Evolutionary conservation across 2,113 vertebrate genomes (phyloP), one percentile per base, ranked within the genome.

Genomic region (Indri indri): DNA sequence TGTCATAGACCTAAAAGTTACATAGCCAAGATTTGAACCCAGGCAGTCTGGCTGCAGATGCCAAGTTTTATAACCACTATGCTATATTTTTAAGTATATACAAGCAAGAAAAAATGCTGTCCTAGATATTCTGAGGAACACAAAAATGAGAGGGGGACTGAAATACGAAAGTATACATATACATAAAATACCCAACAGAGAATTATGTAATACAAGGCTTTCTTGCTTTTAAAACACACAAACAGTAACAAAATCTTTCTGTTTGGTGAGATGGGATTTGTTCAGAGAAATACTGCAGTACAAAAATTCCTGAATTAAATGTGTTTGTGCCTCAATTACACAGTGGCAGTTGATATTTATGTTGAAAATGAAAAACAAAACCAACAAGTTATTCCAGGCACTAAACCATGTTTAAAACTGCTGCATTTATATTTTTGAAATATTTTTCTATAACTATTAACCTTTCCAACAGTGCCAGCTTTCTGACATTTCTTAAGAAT

Each of bases 221-320:
- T 96, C 84, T 96, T 0, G 0, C 80, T 97, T 94, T 93, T 95
- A 92, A 96, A 89, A 92, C 71, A 94, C 70, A 96, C 80, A 97
- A 97, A 97, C 61, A 89, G 91, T 95, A 96, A 97, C 94, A 92
- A 86, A 97, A 97, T 97, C 92, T 81, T 84, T 93, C 92, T 96
- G 79, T 57, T 97, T 95, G 87, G 94, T 88, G 40, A 96, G 22
- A 87, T 65, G 42, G 66, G 50, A 96, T 91, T 97, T 93, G 85
- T 94, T 96, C 95, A 89, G 80, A 95, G 74, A 79, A 94, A 50
- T 85, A 95, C 84, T 96, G 96, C 85, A 92, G 77, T 80, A 88
- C 73, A 95, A 98, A 96, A 97, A 94, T 97, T 96, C 88, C 85
- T 83, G 88, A 90, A 95, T 86, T 90, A 85, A 96, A 88, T 86